Evolutionary conservation across 2,888 invertebrate genomes (phyloP).

Genomic region (Plebejus anna): DNA sequence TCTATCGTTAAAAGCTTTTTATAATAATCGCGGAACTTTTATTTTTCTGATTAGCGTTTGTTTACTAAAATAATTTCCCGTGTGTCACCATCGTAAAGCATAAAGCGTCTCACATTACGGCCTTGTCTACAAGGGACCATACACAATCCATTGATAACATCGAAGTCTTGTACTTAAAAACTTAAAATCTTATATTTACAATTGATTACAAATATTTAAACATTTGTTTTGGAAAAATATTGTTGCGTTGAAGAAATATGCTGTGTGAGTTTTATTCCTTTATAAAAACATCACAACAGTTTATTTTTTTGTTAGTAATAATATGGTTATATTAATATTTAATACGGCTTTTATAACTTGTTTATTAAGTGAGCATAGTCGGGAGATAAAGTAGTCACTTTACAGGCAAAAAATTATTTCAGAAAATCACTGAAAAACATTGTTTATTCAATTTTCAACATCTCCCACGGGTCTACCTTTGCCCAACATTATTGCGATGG

Average conservation of each 20-base stretch:
- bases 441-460: constrained; percentile 15
- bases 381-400: too few relatives aligned
- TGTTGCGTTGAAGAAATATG: not conserved
- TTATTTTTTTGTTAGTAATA: not conserved
- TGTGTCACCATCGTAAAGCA: constrained; percentile 42
- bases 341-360: too few relatives aligned
- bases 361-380: too few relatives aligned
- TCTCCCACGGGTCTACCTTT: constrained; percentile 1
- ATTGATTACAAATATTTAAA: constrained; percentile 23
- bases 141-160: constrained; percentile 50
- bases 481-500: not conserved
- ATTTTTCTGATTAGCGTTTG: not conserved
- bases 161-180: constrained; percentile 35
- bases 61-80: constrained; percentile 33
- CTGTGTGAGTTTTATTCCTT: not conserved
- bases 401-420: too few relatives aligned
- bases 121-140: constrained; percentile 59
- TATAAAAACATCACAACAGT: not conserved
- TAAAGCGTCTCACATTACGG: constrained; percentile 59
- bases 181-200: constrained; percentile 29
- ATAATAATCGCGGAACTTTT: not conserved
- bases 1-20: not conserved
- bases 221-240: constrained; percentile 17
- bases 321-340: too few relatives aligned
- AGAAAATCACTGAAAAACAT: not conserved